A percentile compares a stretch with the other conserved stretches of the same genome.
phyloP scores from a whole-genome alignment of 2,888 invertebrate genomes.

The Taenaris catops region DNA sequence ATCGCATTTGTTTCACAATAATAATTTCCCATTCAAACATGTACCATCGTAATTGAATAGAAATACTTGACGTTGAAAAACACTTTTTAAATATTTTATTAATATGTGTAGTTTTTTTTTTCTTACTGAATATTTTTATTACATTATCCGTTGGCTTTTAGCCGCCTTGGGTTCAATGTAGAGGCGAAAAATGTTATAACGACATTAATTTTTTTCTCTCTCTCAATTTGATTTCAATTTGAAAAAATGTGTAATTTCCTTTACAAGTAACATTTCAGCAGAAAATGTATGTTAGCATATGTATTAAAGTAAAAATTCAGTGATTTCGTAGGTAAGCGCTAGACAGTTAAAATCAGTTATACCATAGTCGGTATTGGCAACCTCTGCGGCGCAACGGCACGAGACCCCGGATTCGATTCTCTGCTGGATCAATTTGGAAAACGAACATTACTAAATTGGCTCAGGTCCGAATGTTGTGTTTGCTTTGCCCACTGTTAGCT shows the following conservation, averaged over 20 bases:
- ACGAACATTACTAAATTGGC: too few relatives aligned
- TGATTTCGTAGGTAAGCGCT: too few relatives aligned
- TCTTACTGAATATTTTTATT: slow-evolving; percentile 14
- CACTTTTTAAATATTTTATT: slow-evolving; percentile 25
- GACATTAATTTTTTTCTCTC: slow-evolving; percentile 11
- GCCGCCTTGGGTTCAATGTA: slow-evolving; percentile 18
- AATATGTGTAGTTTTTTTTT: slow-evolving; percentile 20
- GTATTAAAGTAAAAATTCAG: too few relatives aligned
- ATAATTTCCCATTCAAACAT: slow-evolving; percentile 28
- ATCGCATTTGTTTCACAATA: slow-evolving; percentile 33
- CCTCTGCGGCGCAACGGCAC: too few relatives aligned
- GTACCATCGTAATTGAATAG: slow-evolving; percentile 29
- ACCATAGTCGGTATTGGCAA: too few relatives aligned
- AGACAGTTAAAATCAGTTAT: too few relatives aligned
- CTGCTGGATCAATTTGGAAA: too few relatives aligned
- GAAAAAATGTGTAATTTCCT: slow-evolving; percentile 1
- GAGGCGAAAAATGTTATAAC: slow-evolving; percentile 16
- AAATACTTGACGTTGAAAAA: slow-evolving; percentile 26
- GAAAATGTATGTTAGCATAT: too few relatives aligned
- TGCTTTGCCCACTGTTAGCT: too few relatives aligned
- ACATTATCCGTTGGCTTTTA: slow-evolving; percentile 14
- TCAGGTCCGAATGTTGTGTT: too few relatives aligned
- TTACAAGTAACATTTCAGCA: not conserved
- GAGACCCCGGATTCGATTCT: too few relatives aligned
- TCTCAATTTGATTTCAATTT: slow-evolving; percentile 1